These are phyloP conservation scores for Cetonia aurata DNA, from an alignment of 2,888 invertebrate genomes.

Conservation along the genomic window DNA sequence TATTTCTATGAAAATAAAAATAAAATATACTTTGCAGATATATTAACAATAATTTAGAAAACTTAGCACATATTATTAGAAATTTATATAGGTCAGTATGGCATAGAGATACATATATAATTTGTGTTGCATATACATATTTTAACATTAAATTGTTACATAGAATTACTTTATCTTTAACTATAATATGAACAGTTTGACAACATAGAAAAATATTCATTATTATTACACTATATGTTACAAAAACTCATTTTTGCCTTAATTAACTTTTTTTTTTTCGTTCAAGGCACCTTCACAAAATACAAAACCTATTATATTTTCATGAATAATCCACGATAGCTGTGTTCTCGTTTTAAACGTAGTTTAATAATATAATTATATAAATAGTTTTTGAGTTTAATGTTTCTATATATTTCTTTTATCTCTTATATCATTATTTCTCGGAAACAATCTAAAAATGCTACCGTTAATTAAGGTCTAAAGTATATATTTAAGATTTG, in stretches of 20 bases:
- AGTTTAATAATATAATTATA: slow-evolving; percentile 15
- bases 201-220: slow-evolving; percentile 81
- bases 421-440: slow-evolving; percentile 29
- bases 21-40: slow-evolving; percentile 14
- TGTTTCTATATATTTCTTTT: slow-evolving; percentile 33
- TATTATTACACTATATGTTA: slow-evolving; percentile 70
- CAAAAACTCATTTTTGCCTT: slow-evolving; percentile 76
- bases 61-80: background rate
- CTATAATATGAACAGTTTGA: slow-evolving; percentile 66
- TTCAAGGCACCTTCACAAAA: slow-evolving; percentile 69
- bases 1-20: slow-evolving; percentile 8
- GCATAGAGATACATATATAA: background rate
- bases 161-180: slow-evolving; percentile 51
- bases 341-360: slow-evolving; percentile 15
- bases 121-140: slow-evolving; percentile 4
- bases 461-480: slow-evolving; percentile 39
- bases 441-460: slow-evolving; percentile 39
- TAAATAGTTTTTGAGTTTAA: slow-evolving; percentile 12
- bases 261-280: slow-evolving; percentile 67
- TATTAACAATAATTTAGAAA: slow-evolving; percentile 2
- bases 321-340: slow-evolving; percentile 44
- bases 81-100: background rate
- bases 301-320: slow-evolving; percentile 53
- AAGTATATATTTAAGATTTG: slow-evolving; percentile 57
- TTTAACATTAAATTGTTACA: slow-evolving; percentile 50